Evolutionary conservation across 2,888 invertebrate species (phyloP).

Genomic region (Bedellia somnulentella): DNA sequence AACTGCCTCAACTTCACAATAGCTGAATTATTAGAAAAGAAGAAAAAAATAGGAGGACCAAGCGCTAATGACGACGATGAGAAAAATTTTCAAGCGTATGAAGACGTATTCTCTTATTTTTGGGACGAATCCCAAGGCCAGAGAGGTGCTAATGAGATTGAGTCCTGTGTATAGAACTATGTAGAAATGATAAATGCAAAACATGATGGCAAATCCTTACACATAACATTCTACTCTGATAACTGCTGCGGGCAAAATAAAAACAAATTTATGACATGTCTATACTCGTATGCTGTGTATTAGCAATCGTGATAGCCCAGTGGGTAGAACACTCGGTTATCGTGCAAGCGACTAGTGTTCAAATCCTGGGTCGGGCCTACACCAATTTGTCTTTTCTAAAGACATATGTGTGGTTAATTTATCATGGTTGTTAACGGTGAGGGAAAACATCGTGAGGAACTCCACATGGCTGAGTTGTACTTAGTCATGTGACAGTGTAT

Average conservation of each 20-base stretch:
- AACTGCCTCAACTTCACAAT: slow-evolving; percentile 12
- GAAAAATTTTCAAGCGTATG: background rate
- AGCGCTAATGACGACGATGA: too few species aligned
- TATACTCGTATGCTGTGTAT: slow-evolving; percentile 8
- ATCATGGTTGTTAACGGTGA: too few species aligned
- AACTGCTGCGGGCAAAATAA: slow-evolving; percentile 9
- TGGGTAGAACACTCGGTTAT: too few species aligned
- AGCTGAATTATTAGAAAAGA: slow-evolving; percentile 5
- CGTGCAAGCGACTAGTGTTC: too few species aligned
- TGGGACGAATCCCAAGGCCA: slow-evolving; percentile 4
- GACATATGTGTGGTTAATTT: too few species aligned
- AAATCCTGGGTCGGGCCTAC: too few species aligned
- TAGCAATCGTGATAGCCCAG: too few species aligned
- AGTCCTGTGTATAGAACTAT: slow-evolving; percentile 3
- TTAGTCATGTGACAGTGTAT: too few species aligned
- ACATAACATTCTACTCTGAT: slow-evolving; percentile 8
- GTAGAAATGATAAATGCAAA: slow-evolving; percentile 3
- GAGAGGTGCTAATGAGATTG: slow-evolving; percentile 5
- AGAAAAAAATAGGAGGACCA: too few species aligned
- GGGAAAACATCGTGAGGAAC: too few species aligned
- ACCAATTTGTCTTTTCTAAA: too few species aligned
- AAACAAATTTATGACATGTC: slow-evolving; percentile 7
- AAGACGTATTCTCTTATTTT: slow-evolving; percentile 2
- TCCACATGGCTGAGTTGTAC: too few species aligned
- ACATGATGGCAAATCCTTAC: slow-evolving; percentile 1